Percentiles rank a stretch among this genome's conserved stretches.
phyloP scores from a whole-genome alignment of 1,140 invertebrate species.

The Euura lappo region DNA sequence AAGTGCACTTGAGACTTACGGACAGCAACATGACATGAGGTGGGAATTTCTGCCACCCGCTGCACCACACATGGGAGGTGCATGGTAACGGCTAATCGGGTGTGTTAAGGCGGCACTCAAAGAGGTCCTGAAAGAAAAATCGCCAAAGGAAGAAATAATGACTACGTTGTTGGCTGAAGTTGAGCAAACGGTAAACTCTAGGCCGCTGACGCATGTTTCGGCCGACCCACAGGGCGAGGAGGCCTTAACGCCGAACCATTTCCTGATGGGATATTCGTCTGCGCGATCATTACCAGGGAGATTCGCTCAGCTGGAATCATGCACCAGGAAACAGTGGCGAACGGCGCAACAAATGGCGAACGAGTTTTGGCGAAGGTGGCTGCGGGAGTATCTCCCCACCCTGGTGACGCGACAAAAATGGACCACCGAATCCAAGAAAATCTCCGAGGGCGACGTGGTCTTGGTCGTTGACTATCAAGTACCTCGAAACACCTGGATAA shows the following conservation, averaged over 20 bases:
- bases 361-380: conserved; percentile 16
- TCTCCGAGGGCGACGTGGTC: neutral
- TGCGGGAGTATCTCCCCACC: conserved; percentile 20
- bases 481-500: conserved; percentile 1
- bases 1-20: conserved; percentile 8
- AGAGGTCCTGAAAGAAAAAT: neutral
- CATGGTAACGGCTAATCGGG: conserved; percentile 18
- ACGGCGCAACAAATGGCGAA: conserved; percentile 9
- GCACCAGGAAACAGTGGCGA: conserved; percentile 13
- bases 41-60: conserved; percentile 17
- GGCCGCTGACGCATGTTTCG: conserved; percentile 34
- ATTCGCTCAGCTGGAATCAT: conserved; percentile 30
- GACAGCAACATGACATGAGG: neutral
- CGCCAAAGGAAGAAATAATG: conserved; percentile 10
- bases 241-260: conserved; percentile 44
- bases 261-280: conserved; percentile 24
- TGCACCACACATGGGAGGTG: conserved; percentile 17
- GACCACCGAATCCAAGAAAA: no score
- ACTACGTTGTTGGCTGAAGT: conserved; percentile 15
- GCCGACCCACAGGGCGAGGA: conserved; percentile 28
- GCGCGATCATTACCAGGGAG: conserved; percentile 22
- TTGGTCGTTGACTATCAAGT: neutral
- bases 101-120: conserved; percentile 7
- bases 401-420: neutral
- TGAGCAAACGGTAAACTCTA: conserved; percentile 13